Evolutionary conservation across 2,113 vertebrate species (phyloP).

Genomic region (Oncorhynchus mykiss): DNA sequence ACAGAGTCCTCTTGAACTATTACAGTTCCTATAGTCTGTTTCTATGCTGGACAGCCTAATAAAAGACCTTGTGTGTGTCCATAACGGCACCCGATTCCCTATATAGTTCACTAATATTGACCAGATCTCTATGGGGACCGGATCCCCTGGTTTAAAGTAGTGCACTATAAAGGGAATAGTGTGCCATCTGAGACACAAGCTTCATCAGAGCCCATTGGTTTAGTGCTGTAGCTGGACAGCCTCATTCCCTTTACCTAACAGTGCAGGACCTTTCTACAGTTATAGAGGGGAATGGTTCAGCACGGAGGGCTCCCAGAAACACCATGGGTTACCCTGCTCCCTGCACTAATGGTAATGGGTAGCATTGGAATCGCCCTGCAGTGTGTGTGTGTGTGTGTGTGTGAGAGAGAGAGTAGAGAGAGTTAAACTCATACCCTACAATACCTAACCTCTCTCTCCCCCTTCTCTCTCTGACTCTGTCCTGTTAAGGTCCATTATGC

Average conservation of each 20-base stretch:
- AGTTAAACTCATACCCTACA: too few species aligned
- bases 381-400: slow-evolving; percentile 26
- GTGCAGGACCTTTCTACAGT: slow-evolving; percentile 37
- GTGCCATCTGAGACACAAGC: too few species aligned
- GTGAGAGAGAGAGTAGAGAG: not conserved
- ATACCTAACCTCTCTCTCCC: too few species aligned
- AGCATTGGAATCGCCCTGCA: slow-evolving; percentile 30
- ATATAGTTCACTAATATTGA: too few species aligned
- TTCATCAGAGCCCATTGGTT: not conserved
- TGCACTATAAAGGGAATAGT: too few species aligned
- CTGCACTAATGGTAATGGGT: slow-evolving; percentile 54
- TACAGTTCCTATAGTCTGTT: slow-evolving; percentile 43
- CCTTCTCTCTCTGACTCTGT: too few species aligned
- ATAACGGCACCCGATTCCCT: too few species aligned
- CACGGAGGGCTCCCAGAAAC: slow-evolving; percentile 26
- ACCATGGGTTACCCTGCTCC: slow-evolving; percentile 30
- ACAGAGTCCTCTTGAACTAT: slow-evolving; percentile 53
- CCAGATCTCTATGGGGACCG: too few species aligned
- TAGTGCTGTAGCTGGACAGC: slow-evolving; percentile 44
- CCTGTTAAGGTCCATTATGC: not conserved
- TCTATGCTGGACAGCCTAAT: slow-evolving; percentile 15
- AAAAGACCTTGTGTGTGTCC: slow-evolving; percentile 39
- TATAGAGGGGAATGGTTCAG: slow-evolving; percentile 35
- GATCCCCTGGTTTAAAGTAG: too few species aligned
- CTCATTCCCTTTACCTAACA: slow-evolving; percentile 18